Base-by-base conservation (phyloP, 92 coral and sea anemone genomes). In the Zoanthus solanderi region DNA sequence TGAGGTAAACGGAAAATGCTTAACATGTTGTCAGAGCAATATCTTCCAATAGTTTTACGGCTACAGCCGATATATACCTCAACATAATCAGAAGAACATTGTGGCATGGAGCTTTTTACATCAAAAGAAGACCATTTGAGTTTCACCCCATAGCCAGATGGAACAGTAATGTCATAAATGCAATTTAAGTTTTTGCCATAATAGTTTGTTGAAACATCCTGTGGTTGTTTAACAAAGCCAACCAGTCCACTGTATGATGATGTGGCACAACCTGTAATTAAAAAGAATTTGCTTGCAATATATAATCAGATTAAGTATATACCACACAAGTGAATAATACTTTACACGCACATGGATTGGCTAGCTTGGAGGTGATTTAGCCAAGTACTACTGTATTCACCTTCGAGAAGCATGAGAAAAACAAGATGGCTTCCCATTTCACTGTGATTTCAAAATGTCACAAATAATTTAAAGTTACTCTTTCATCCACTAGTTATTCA, bases 51-150 rank as follows among this genome's bases (percentile, higher is more conserved):
- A 31, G 92, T 85, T 15, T 58, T 63, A 7, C 74, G 84, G 75
- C 47, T 13, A 54, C 97, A 94, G 32, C 97, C 97, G 88, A 94
- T 78, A 60, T 44, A 90, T 65, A 94, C 79, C 47, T 94, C 92
- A 86, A 94, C 95, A 78, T 90, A 90, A 79, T 94, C 95, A 16
- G 75, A 56, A 23, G 71, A 57, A 67, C 95, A 94, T 6, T 42
- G 12, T 9, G 95, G 94, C 95, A 94, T 94, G 60, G 84, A 44
- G 46, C 97, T 94, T 47, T 92, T 90, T 52, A 92, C 78, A 48
- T 92, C 95, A 90, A 92, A 92, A 7, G 13, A 83, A 2, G 0
- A n/a, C 95, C 95, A 92, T 14, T 50, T 50, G 46, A 94, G 89
- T 66, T 87, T 92, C 37, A 94, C 65, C 34, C 76, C 87, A 1